phyloP scores from a whole-genome alignment of 2,113 vertebrate species.

The Morone chrysops region DNA sequence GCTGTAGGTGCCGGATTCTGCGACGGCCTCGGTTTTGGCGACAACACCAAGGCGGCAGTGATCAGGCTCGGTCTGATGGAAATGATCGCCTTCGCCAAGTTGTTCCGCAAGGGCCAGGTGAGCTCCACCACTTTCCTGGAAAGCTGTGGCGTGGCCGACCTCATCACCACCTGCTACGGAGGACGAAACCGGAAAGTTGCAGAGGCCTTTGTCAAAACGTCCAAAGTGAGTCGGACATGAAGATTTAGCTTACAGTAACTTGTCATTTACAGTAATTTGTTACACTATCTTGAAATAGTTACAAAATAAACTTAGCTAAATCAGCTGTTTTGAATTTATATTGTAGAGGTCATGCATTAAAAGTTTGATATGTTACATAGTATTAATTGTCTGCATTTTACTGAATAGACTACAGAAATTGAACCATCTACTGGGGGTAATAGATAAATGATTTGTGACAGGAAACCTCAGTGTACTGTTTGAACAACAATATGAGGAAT shows the following conservation, averaged over 20 bases:
- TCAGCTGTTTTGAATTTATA: neutral
- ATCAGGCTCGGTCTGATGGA: conserved; percentile 93
- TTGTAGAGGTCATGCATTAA: no score
- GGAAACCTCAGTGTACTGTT: no score
- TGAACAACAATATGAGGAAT: no score
- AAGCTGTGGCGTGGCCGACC: conserved; percentile 90
- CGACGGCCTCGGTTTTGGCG: conserved; percentile 86
- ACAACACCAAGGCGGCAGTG: conserved; percentile 92
- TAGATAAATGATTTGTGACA: neutral
- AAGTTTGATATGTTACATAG: no score
- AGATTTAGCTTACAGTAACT: no score
- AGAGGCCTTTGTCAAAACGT: conserved; percentile 86
- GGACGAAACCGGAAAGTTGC: conserved; percentile 90
- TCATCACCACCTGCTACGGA: conserved; percentile 92
- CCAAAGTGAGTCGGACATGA: conserved; percentile 83
- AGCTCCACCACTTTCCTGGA: conserved; percentile 88
- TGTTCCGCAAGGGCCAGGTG: conserved; percentile 86
- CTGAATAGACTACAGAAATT: no score
- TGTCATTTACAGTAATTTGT: neutral
- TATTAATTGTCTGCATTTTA: no score
- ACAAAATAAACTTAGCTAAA: neutral
- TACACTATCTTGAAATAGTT: neutral
- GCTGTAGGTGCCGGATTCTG: conserved; percentile 91
- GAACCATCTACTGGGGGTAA: no score
- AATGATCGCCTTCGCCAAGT: conserved; percentile 89